Conservation (phyloP, 2,797 vertebrate genomes). For the Notolabrus celidotus region DNA sequence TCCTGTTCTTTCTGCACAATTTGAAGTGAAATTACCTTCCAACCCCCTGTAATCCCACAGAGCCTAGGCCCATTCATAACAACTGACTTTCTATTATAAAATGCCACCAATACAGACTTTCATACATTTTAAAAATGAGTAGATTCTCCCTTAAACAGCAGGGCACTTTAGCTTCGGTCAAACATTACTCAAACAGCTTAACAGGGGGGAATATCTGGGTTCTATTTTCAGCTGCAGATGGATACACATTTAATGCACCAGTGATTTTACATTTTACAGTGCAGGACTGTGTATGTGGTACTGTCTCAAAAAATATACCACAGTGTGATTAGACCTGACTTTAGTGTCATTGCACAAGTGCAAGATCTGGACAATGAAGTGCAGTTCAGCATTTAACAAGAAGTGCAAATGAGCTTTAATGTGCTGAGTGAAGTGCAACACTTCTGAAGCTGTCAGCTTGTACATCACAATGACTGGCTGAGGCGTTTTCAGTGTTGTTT, state of each 20-base stretch:
- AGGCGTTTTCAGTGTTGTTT: neutral
- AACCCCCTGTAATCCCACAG: neutral
- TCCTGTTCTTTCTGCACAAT: neutral
- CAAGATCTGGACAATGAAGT: too few relatives aligned
- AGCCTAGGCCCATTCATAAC: neutral
- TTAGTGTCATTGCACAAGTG: too few relatives aligned
- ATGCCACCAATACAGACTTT: neutral
- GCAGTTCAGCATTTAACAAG: too few relatives aligned
- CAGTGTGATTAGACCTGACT: too few relatives aligned
- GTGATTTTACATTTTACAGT: neutral
- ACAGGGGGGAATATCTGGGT: neutral
- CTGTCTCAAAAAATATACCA: constrained; percentile 1
- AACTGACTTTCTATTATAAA: neutral
- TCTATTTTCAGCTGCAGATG: constrained; percentile 8
- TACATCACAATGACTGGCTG: neutral
- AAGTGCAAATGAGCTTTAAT: too few relatives aligned
- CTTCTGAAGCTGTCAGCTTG: constrained; percentile 9
- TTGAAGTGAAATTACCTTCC: neutral
- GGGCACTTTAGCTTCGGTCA: neutral
- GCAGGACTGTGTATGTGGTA: neutral
- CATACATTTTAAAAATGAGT: neutral
- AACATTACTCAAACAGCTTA: neutral
- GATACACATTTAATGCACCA: neutral
- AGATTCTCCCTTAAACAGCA: neutral
- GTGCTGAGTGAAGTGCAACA: too few relatives aligned